Evolutionary conservation across 2,113 vertebrate species (phyloP).

Genomic region (Lucifuga dentata): DNA sequence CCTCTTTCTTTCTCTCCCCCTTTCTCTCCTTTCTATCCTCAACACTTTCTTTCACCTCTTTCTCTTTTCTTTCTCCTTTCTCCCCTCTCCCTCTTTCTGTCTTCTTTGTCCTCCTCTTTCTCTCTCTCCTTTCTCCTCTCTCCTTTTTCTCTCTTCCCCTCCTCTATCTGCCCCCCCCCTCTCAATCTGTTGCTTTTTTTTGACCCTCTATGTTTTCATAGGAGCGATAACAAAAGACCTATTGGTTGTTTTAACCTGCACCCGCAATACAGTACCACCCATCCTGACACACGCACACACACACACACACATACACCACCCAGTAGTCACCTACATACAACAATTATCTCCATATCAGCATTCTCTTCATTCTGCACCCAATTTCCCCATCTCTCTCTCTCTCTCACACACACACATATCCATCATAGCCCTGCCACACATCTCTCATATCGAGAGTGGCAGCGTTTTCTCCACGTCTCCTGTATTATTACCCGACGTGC

Average conservation of each 20-base stretch:
- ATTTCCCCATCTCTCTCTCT: constrained; percentile 11
- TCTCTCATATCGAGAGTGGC: constrained; percentile 51
- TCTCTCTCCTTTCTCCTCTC: too few relatives aligned
- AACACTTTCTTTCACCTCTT: too few relatives aligned
- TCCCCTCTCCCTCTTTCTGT: too few relatives aligned
- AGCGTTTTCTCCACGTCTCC: constrained; percentile 27
- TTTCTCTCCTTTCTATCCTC: too few relatives aligned
- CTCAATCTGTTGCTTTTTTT: too few relatives aligned
- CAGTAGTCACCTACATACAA: constrained; percentile 43
- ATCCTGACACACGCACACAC: constrained; percentile 58
- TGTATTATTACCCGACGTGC: constrained; percentile 55
- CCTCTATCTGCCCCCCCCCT: too few relatives aligned
- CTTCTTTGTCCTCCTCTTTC: too few relatives aligned
- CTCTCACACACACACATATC: constrained; percentile 32
- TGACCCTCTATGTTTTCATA: constrained; percentile 69
- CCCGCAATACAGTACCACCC: constrained; percentile 53
- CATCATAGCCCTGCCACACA: constrained; percentile 51
- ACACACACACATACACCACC: constrained; percentile 17
- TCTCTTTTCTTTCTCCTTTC: too few relatives aligned
- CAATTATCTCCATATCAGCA: constrained; percentile 53
- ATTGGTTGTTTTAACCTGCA: constrained; percentile 50
- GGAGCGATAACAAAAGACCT: constrained; percentile 59
- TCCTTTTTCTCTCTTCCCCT: too few relatives aligned
- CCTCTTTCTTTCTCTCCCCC: too few relatives aligned
- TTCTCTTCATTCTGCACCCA: constrained; percentile 28